Evolutionary conservation across 2,113 vertebrate genomes (phyloP), one percentile per base, ranked within the genome.

Genomic region (Meriones unguiculatus): DNA sequence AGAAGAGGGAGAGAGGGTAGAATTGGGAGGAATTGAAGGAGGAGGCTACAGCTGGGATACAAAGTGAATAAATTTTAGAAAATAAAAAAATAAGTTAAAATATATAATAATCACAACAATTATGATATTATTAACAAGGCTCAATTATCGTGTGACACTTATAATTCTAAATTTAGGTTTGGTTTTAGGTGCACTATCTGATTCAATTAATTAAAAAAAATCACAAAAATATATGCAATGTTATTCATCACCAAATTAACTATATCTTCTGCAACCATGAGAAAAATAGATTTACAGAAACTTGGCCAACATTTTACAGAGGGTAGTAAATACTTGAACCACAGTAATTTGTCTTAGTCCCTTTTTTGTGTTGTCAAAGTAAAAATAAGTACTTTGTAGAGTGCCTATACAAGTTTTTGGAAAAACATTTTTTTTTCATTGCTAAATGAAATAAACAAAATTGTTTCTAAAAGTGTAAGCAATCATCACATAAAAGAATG

Each of bases 101-200:
- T 41, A 9, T 46, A n/a, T 59, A 89, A 2, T 54, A 20, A 72
- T 35, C 4, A 32, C 10, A 46, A 8, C 15, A 65, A 32, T 41
- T 18, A 65, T 17, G 0, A 28, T 90, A 72, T 64, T 1, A 78
- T 87, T 41, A 78, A 3, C 2, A 78, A 88, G 38, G 52, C 13
- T 89, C 38, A 62, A 41, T 69, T 69, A 41, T 1, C 64, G 41
- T 41, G 7, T 22, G 9, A 87, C 2, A 28, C 1, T 2, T 22
- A 24, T 24, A 38, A 30, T 67, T 87, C 28, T 70, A 81, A 46
- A 10, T 89, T 76, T 57, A 95, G 3, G 14, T 96, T 93, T 30
- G 7, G 1, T 67, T 67, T 72, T 72, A 72, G 28, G 3, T 8
- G 46, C 5, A 50, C 62, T 85, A 64, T 1, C 24, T 69, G 2